These are phyloP conservation scores for Enteromius treurensis DNA, from an alignment of 2,797 vertebrate species.

Conservation along the genomic window DNA sequence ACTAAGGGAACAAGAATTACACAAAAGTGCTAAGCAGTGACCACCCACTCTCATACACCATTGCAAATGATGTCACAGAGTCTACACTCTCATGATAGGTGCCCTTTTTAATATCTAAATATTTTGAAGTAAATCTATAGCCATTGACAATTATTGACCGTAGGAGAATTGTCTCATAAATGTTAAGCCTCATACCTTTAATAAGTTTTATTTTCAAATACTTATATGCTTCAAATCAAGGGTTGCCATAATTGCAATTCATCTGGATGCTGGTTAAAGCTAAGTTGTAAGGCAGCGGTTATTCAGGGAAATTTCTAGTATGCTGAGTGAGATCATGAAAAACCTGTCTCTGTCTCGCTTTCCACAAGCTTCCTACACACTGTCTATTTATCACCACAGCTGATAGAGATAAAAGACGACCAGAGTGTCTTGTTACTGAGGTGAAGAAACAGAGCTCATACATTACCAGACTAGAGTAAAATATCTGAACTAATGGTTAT, in stretches of 20 bases:
- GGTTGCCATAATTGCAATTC: not conserved
- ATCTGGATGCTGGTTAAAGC: slow-evolving; percentile 14
- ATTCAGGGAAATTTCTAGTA: slow-evolving; percentile 57
- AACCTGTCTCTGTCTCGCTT: slow-evolving; percentile 55
- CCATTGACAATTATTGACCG: not conserved
- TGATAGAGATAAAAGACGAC: slow-evolving; percentile 55
- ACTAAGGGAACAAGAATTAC: not conserved
- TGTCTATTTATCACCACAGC: slow-evolving; percentile 46
- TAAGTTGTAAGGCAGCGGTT: slow-evolving; percentile 57
- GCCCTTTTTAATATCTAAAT: not conserved
- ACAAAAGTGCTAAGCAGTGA: not conserved
- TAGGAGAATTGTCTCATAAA: not conserved
- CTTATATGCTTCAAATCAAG: too few relatives aligned
- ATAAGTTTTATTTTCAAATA: not conserved
- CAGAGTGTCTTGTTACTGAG: slow-evolving; percentile 55
- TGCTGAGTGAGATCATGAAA: slow-evolving; percentile 63
- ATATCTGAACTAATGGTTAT: slow-evolving; percentile 53
- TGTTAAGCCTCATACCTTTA: not conserved
- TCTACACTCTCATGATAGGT: not conserved
- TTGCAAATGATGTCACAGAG: not conserved
- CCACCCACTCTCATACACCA: not conserved
- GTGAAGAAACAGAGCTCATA: slow-evolving; percentile 40
- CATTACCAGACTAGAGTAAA: slow-evolving; percentile 44
- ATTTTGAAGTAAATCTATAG: not conserved
- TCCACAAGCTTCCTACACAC: slow-evolving; percentile 49